Base-by-base conservation (phyloP, 2,797 vertebrate genomes). In the Trematomus bernacchii region DNA sequence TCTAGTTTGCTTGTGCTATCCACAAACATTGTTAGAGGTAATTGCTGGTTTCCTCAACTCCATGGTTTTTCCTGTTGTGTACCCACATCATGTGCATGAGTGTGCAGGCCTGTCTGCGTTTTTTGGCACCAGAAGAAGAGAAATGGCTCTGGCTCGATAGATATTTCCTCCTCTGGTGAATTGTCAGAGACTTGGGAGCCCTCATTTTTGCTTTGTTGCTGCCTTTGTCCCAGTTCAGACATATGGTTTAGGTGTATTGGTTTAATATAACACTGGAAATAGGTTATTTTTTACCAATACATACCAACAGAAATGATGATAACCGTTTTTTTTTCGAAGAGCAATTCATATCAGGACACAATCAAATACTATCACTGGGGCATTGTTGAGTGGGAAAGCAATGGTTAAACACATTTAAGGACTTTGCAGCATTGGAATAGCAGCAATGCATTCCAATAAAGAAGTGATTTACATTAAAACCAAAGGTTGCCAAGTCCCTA, bases 161-260 rank as follows among this genome's bases (percentile, higher is more conserved):
- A 87, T 75, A 82, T 88, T 91, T 93, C 88, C 79, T 89, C 82
- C 80, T 76, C 67, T 79, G 85, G 66, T 80, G 77, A 88, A 78
- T 80, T 82, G 79, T 86, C 87, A 83, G 67, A 71, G 75, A 76
- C 80, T 58, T 80, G 79, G 80, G 79, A 88, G 79, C 65, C 61
- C 43, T 85, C 58, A 13, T 52, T 78, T 27, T 53, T 27, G 54
- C 64, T 82, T 83, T 84, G 68, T 69, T 81, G 62, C 67, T 82
- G 44, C 78, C 77, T 73, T 63, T 55, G 66, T 48, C 27, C 48
- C 55, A 23, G 51, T 64, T 76, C 82, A 85, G 64, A 83, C 82
- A 90, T 92, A 73, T 90, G 85, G 80, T 85, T 85, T 78, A 83
- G 63, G 71, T 75, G 68, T 43, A 72, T 15, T 19, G 40, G 51